Base-by-base conservation (phyloP, 2,113 vertebrate species). In the Phyllopteryx taeniolatus region DNA sequence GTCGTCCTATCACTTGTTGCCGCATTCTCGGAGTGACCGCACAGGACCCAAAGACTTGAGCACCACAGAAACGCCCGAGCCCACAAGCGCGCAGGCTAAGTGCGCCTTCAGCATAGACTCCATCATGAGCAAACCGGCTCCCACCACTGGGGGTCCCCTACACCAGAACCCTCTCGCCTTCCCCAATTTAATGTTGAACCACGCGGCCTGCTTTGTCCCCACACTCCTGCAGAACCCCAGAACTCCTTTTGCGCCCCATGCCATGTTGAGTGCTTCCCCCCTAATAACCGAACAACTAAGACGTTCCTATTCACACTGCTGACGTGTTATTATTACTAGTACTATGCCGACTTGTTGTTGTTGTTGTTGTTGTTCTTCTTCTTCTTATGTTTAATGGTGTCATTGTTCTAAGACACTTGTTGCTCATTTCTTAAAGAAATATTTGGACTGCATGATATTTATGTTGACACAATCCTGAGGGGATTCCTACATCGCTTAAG, bases 21-120 rank as follows among this genome's bases (percentile, higher is more conserved):
- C 82, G 44, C 85, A 79, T 14, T 57, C 73, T 17, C 22, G 68
- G 19, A 70, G 77, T 13, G 91, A 86, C 71, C 3, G 70, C 76
- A 60, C 54, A 1, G 80, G 79, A 46, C 67, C 83, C 14, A 78
- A 76, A 77, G 86, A 87, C 71, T 68, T 80, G 11, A 79, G 83
- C 62, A n/a, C 71, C 13, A n/a, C 73, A 12, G 64, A 76, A 19
- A 35, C 67, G 0, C 46, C 61, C 0, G 70, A 72, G 39, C 73
- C 49, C 5, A 86, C 14, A 1, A 61, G 78, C 39, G 47, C 81
- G 20, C 85, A 85, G 63, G 54, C 62, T 33, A 93, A 90, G 64
- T 90, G 90, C 81, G 92, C 94, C 13, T 95, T 95, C 69, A 94
- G 90, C 81, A 94, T 95, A 31, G 94, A 95, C 68, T 93, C 92